Evolutionary conservation across 2,888 invertebrate species (phyloP).

Genomic region (Kuschelorhynchus macadamiae): DNA sequence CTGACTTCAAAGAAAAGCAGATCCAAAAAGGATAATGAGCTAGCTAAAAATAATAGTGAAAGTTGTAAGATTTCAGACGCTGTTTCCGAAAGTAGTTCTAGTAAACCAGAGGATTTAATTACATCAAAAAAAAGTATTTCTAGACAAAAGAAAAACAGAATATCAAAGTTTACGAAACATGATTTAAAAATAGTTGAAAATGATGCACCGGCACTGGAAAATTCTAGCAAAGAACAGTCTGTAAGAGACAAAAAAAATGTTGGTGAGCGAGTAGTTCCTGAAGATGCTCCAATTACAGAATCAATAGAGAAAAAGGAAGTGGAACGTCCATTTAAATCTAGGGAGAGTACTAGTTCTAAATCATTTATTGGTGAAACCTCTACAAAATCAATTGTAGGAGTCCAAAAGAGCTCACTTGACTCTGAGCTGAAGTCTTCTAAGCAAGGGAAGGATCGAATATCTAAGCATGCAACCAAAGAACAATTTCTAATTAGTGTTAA

Average conservation of each 20-base stretch:
- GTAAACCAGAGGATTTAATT: background rate
- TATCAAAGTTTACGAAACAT: background rate
- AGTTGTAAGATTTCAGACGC: background rate
- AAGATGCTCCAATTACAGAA: background rate
- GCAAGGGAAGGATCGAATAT: no score
- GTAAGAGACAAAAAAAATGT: background rate
- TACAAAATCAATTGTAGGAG: no score
- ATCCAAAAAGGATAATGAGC: slow-evolving; percentile 5
- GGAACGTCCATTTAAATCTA: no score
- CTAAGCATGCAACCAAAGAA: no score
- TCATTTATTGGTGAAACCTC: no score
- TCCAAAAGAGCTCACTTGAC: no score
- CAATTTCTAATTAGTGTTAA: no score
- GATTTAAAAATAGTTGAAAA: slow-evolving; percentile 13
- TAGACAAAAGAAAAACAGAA: background rate
- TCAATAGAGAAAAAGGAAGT: no score
- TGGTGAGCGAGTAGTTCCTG: background rate
- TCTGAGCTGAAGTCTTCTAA: no score
- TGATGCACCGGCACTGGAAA: no score
- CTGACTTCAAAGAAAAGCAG: background rate
- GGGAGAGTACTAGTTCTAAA: no score
- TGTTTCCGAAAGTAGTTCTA: background rate
- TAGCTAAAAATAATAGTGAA: no score
- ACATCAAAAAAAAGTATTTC: background rate
- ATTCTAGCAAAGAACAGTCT: background rate